Evolutionary conservation across 2,113 vertebrate species (phyloP).

Genomic region (Leuciscus idus): DNA sequence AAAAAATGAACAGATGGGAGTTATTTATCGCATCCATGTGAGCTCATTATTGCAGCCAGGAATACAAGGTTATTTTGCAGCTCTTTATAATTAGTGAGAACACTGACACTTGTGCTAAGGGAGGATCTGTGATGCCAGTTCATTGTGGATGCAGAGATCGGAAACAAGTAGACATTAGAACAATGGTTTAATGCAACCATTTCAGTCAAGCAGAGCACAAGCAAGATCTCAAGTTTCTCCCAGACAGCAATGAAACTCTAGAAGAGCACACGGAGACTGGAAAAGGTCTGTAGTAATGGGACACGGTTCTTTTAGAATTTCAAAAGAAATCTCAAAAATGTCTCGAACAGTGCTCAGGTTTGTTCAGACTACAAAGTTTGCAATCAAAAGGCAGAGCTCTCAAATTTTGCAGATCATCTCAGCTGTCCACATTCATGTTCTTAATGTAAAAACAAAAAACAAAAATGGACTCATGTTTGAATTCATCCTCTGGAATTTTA

Average conservation of each 20-base stretch:
- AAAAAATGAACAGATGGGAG: conserved; percentile 42
- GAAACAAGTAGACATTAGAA: neutral
- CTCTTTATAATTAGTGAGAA: conserved; percentile 9
- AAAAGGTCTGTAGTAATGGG: neutral
- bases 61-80: neutral
- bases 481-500: neutral
- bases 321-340: neutral
- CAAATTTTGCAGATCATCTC: neutral
- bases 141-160: neutral
- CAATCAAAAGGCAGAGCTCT: neutral
- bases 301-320: no score
- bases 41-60: conserved; percentile 2
- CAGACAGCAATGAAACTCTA: neutral
- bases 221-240: neutral
- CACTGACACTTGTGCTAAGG: conserved; percentile 7
- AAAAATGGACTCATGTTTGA: neutral
- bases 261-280: neutral
- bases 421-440: neutral
- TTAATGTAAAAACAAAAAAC: neutral
- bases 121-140: conserved; percentile 11
- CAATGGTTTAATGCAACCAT: neutral
- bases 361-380: neutral
- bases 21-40: neutral
- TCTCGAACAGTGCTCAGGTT: neutral
- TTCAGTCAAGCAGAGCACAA: neutral